A percentile compares a stretch with the other conserved stretches of the same genome.
phyloP scores from a whole-genome alignment of 2,888 invertebrate genomes.

The Anarsia innoxiella region DNA sequence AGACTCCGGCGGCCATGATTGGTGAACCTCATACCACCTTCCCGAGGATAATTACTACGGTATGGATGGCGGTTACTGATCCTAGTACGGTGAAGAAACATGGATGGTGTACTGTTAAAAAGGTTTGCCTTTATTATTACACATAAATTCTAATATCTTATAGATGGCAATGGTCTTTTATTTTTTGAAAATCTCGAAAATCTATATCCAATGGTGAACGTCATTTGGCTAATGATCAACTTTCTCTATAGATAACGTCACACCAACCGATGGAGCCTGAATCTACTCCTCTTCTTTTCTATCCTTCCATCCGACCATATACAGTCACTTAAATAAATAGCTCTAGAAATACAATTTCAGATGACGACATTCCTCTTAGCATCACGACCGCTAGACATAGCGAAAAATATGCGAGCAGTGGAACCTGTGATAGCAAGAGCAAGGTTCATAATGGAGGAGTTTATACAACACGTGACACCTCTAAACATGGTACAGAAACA shows the following conservation, averaged over 20 bases:
- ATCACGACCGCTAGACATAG: constrained; percentile 34
- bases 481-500: constrained; percentile 28
- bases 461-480: constrained; percentile 57
- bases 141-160: too few relatives aligned
- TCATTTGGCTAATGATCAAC: too few relatives aligned
- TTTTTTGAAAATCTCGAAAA: too few relatives aligned
- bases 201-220: too few relatives aligned
- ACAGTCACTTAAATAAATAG: too few relatives aligned
- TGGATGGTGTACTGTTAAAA: constrained; percentile 55
- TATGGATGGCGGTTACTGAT: constrained; percentile 53
- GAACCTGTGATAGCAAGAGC: constrained; percentile 45
- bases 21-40: constrained; percentile 57
- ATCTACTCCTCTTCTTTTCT: too few relatives aligned
- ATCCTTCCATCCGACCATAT: too few relatives aligned
- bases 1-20: constrained; percentile 50
- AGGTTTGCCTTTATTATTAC: too few relatives aligned
- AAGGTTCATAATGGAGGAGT: constrained; percentile 62
- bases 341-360: too few relatives aligned
- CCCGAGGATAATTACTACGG: constrained; percentile 47
- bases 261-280: too few relatives aligned
- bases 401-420: constrained; percentile 39
- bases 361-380: constrained; percentile 38
- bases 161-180: too few relatives aligned
- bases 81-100: constrained; percentile 37
- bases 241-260: too few relatives aligned